phyloP scores from a whole-genome alignment of 2,888 invertebrate genomes.

The Aphodius granarius region DNA sequence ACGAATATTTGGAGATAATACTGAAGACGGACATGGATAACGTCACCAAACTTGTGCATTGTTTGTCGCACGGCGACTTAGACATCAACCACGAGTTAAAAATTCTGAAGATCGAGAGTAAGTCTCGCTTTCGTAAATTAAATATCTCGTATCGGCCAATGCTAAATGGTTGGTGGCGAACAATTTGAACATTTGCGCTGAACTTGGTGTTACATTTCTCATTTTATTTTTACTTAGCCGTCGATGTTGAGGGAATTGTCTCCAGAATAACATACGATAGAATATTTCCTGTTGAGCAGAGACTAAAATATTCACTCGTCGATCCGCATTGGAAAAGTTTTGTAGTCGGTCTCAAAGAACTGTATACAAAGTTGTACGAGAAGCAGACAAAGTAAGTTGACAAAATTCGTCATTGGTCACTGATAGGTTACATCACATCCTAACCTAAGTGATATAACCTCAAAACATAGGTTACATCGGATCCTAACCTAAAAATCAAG shows the following conservation, averaged over 20 bases:
- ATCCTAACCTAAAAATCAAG: too few relatives aligned
- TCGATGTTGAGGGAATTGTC: conserved; percentile 62
- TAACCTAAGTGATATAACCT: background rate
- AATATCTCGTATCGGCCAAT: background rate
- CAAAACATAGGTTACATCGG: background rate
- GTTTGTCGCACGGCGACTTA: conserved; percentile 71
- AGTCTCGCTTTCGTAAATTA: conserved; percentile 45
- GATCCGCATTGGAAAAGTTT: conserved; percentile 48
- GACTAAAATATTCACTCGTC: conserved; percentile 46
- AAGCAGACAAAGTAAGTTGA: conserved; percentile 26
- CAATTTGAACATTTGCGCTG: too few relatives aligned
- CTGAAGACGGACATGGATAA: conserved; percentile 77
- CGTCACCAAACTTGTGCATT: conserved; percentile 70
- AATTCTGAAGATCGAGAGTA: conserved; percentile 77
- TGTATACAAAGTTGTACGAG: conserved; percentile 47
- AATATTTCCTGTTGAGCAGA: conserved; percentile 52
- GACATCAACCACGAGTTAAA: conserved; percentile 77
- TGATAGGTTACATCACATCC: too few relatives aligned
- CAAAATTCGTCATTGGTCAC: too few relatives aligned
- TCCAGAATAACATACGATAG: conserved; percentile 56
- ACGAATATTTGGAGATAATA: conserved; percentile 73
- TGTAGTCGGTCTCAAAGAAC: conserved; percentile 40
- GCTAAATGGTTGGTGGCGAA: background rate
- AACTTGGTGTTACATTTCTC: background rate
- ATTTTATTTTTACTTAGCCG: conserved; percentile 54